Conservation (phyloP, 2,113 vertebrate species). For the Sceloporus tristichus region DNA sequence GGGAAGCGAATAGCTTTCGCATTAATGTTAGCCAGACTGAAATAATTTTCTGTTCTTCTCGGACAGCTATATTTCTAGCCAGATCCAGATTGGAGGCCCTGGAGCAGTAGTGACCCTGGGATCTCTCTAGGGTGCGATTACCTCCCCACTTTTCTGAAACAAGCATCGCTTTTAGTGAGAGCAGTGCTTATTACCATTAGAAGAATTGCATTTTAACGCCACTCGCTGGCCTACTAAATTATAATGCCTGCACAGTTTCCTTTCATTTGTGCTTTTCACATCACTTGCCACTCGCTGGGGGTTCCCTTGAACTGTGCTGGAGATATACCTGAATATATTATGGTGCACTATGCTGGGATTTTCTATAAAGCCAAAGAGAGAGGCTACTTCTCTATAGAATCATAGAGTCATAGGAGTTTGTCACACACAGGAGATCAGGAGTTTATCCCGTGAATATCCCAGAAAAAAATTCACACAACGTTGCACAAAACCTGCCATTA, state of each 20-base stretch:
- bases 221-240: neutral
- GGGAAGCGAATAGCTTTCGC: constrained; percentile 13
- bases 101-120: neutral
- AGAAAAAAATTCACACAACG: no score
- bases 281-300: no score
- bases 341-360: neutral
- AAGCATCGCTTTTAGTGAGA: neutral
- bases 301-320: neutral
- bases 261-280: neutral
- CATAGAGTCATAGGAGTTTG: no score
- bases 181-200: neutral
- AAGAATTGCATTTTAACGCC: neutral
- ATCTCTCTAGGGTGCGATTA: neutral
- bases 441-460: no score
- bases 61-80: neutral
- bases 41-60: constrained; percentile 8
- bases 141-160: neutral
- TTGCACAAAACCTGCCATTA: no score
- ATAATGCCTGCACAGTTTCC: neutral
- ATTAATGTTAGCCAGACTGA: constrained; percentile 22
- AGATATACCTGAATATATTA: neutral
- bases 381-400: no score
- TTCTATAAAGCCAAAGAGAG: neutral
- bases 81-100: neutral
- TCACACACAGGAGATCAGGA: no score